Evolutionary conservation across 2,113 vertebrate genomes (phyloP).

Genomic region (Pterocles gutturalis): DNA sequence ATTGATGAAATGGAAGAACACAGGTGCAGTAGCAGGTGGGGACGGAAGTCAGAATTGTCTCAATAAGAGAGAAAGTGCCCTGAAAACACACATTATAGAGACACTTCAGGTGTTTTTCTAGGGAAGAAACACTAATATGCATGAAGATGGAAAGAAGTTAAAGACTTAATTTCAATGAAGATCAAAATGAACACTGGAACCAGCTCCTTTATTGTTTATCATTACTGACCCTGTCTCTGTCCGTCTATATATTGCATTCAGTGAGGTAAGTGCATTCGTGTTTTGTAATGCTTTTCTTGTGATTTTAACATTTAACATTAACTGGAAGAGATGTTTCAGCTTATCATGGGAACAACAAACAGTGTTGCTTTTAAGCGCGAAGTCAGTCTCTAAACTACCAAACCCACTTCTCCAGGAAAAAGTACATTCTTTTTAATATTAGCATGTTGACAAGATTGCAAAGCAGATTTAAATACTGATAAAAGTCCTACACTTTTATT

Average conservation of each 20-base stretch:
- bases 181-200: background rate
- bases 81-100: background rate
- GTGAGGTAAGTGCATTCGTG: background rate
- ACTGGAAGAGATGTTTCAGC: background rate
- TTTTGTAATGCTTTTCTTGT: background rate
- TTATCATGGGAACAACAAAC: background rate
- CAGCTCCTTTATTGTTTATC: background rate
- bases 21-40: fast-evolving
- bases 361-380: background rate
- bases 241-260: background rate
- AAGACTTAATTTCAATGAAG: background rate
- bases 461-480: background rate
- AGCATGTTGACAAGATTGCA: background rate
- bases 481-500: background rate
- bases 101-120: background rate
- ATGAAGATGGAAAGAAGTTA: background rate
- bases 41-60: background rate
- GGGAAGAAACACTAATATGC: background rate
- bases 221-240: background rate
- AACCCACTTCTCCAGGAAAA: background rate
- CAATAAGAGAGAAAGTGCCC: background rate
- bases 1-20: background rate
- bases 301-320: background rate
- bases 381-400: background rate
- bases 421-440: fast-evolving